phyloP scores from a whole-genome alignment of 53 echinoderm and acorn worm genomes.

The Patiria pectinifera region DNA sequence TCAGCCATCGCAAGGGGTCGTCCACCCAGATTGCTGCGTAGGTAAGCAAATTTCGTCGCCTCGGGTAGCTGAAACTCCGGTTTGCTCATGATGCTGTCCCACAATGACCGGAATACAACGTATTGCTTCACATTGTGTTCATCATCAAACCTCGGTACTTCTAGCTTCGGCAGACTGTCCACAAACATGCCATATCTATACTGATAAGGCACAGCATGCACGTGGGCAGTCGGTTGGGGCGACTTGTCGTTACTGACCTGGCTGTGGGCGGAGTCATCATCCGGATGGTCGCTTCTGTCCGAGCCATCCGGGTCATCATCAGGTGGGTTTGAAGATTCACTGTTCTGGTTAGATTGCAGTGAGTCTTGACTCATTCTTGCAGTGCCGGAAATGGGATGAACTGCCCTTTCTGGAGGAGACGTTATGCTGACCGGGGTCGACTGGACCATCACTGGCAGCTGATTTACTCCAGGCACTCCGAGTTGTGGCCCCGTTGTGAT shows the following conservation, averaged over 20 bases:
- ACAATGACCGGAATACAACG: conserved; percentile 35
- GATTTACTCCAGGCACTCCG: neutral
- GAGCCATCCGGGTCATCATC: neutral
- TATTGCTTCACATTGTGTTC: neutral
- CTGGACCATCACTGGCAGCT: conserved; percentile 3
- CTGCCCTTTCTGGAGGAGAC: neutral
- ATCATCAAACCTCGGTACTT: conserved; percentile 38
- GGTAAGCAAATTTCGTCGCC: conserved; percentile 46
- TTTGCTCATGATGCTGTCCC: conserved; percentile 54
- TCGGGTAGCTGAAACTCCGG: conserved; percentile 36
- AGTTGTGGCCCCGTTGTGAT: neutral
- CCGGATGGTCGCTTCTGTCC: neutral
- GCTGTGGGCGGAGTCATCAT: neutral
- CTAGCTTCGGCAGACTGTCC: conserved; percentile 42
- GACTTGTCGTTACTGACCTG: neutral
- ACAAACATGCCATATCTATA: neutral
- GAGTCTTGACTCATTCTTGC: neutral
- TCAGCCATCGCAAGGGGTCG: conserved; percentile 31
- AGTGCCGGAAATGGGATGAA: neutral
- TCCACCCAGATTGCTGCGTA: conserved; percentile 42
- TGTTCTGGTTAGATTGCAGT: neutral
- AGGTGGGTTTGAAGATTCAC: neutral
- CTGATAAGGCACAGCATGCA: neutral
- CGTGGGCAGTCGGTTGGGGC: neutral
- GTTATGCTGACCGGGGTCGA: neutral